phyloP scores from a whole-genome alignment of 2,888 invertebrate genomes.

The Busseola fusca region DNA sequence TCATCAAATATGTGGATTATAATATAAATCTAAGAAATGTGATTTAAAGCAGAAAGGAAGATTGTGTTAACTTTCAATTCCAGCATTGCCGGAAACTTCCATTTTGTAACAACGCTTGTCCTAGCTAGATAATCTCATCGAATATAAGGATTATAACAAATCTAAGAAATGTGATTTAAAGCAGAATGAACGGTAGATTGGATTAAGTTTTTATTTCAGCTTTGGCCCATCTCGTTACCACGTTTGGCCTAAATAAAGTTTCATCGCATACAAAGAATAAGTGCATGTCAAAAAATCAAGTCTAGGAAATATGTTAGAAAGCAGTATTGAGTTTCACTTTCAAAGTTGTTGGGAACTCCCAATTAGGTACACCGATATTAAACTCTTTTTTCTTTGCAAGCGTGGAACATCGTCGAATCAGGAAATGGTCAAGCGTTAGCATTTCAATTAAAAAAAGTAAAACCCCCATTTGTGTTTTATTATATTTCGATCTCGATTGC shows the following conservation, averaged over 20 bases:
- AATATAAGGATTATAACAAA: neutral
- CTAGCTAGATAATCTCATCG: neutral
- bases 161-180: neutral
- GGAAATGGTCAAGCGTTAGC: neutral
- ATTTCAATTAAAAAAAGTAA: neutral
- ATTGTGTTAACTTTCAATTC: neutral
- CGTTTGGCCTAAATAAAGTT: neutral
- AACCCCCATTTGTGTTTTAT: neutral
- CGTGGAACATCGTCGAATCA: neutral
- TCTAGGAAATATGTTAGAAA: neutral
- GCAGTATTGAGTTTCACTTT: neutral
- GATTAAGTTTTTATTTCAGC: neutral
- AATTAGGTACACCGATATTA: neutral
- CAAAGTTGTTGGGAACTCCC: neutral
- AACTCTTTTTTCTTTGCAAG: neutral
- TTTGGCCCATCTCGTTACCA: neutral
- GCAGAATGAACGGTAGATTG: neutral
- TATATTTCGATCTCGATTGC: conserved; percentile 11
- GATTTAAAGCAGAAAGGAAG: neutral
- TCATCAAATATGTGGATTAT: neutral
- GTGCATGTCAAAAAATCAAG: neutral
- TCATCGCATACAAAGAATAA: neutral
- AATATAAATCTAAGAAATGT: neutral
- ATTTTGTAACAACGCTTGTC: neutral
- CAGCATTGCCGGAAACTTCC: neutral